Evolutionary conservation across 2,888 invertebrate genomes (phyloP).

Genomic region (Chrysodeixis includens): DNA sequence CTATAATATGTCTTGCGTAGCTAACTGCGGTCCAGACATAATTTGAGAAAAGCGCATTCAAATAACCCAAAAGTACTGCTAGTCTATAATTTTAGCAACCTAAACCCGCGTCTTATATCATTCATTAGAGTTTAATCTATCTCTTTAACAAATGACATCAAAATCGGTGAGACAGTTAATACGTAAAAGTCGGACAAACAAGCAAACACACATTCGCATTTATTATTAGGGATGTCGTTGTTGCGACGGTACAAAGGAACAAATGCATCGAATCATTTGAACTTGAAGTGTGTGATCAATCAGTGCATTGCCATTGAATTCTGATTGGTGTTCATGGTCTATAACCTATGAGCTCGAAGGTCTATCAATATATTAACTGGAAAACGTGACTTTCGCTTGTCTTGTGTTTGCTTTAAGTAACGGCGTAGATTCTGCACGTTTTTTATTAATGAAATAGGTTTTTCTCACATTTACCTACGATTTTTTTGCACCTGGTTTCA

Average conservation of each 20-base stretch:
- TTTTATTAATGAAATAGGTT: not conserved
- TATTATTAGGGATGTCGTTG: not conserved
- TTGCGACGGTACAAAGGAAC: slow-evolving; percentile 1
- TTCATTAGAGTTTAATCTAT: too few relatives aligned
- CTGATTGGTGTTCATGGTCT: slow-evolving; percentile 46
- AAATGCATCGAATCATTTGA: slow-evolving; percentile 32
- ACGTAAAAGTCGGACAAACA: too few relatives aligned
- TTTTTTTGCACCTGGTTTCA: too few relatives aligned
- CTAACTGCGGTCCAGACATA: too few relatives aligned
- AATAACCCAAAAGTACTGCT: too few relatives aligned
- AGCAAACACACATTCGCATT: not conserved
- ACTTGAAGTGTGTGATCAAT: slow-evolving; percentile 30
- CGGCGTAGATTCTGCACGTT: not conserved
- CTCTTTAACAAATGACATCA: too few relatives aligned
- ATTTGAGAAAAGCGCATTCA: too few relatives aligned
- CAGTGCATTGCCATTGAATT: slow-evolving; percentile 36
- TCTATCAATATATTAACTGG: slow-evolving; percentile 18
- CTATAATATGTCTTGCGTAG: too few relatives aligned
- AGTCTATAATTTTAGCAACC: too few relatives aligned
- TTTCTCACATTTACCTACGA: too few relatives aligned
- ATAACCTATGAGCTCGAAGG: slow-evolving; percentile 21
- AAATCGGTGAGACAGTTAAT: too few relatives aligned
- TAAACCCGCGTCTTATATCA: too few relatives aligned
- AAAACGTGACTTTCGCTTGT: slow-evolving; percentile 36
- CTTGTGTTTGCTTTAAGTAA: slow-evolving; percentile 2